phyloP scores from a whole-genome alignment of 2,888 invertebrate genomes.

The Hyposoter didymator region DNA sequence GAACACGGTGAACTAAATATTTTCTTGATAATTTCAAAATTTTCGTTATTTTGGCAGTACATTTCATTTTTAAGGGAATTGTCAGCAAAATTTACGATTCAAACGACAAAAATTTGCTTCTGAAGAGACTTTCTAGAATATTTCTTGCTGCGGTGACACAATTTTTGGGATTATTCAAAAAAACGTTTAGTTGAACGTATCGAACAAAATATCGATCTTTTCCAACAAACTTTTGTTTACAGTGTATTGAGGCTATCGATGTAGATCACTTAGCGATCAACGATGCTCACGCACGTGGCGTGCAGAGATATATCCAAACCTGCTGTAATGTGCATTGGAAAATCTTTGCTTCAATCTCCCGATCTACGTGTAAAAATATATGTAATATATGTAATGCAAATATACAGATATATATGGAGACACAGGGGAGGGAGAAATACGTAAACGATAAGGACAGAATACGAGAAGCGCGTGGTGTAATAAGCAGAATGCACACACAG shows the following conservation, averaged over 20 bases:
- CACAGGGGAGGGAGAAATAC: slow-evolving; percentile 13
- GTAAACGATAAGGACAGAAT: slow-evolving; percentile 45
- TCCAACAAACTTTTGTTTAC: too few relatives aligned
- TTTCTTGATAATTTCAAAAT: too few relatives aligned
- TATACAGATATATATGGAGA: slow-evolving; percentile 10
- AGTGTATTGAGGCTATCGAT: neutral
- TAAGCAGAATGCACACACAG: slow-evolving; percentile 28
- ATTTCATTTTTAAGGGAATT: too few relatives aligned
- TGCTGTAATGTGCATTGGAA: neutral
- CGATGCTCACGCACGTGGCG: slow-evolving; percentile 43
- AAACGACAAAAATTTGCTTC: too few relatives aligned
- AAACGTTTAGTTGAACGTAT: too few relatives aligned
- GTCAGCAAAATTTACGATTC: too few relatives aligned
- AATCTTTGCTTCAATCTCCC: slow-evolving; percentile 19
- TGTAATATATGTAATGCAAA: neutral
- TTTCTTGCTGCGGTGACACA: too few relatives aligned
- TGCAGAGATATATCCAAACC: slow-evolving; percentile 28
- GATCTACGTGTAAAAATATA: slow-evolving; percentile 26
- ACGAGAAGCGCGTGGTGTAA: slow-evolving; percentile 53
- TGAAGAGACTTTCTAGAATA: too few relatives aligned
- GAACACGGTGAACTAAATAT: too few relatives aligned
- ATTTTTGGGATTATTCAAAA: too few relatives aligned
- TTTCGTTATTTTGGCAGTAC: too few relatives aligned
- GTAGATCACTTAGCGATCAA: neutral
- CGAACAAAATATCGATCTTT: too few relatives aligned